Conservation (phyloP, 1,140 invertebrate species). For the Drosophila subobscura region DNA sequence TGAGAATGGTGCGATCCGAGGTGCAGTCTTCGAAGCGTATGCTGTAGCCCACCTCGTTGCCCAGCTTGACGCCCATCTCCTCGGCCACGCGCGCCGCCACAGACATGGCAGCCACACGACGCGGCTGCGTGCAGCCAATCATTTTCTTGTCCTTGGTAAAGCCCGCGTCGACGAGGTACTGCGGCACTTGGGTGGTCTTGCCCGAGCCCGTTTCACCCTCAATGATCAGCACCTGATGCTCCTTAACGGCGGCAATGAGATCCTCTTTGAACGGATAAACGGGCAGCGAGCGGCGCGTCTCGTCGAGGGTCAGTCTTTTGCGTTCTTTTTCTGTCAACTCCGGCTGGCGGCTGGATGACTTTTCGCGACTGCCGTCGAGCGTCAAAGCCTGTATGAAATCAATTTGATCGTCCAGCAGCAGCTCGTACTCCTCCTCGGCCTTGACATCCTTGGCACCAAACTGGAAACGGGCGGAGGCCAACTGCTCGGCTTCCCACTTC, state of each 20-base stretch:
- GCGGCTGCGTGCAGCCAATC: constrained; percentile 97
- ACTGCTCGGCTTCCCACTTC: constrained; percentile 99
- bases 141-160: constrained; percentile 93
- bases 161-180: constrained; percentile 97
- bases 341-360: constrained; percentile 84
- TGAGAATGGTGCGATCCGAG: constrained; percentile 97
- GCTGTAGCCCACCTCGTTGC: constrained; percentile 99
- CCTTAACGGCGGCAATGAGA: constrained; percentile 93
- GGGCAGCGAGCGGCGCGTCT: constrained; percentile 96
- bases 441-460: constrained; percentile 94
- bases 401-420: constrained; percentile 97
- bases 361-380: constrained; percentile 91
- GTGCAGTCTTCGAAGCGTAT: constrained; percentile 99
- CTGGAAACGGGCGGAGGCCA: constrained; percentile 94
- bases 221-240: constrained; percentile 97
- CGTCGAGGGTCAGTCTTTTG: constrained; percentile 93
- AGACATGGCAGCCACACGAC: constrained; percentile 99
- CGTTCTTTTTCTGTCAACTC: constrained; percentile 88
- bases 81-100: constrained; percentile 99
- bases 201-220: constrained; percentile 99
- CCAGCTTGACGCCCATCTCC: constrained; percentile 99
- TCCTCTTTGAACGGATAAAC: constrained; percentile 97
- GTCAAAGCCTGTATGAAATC: constrained; percentile 98
- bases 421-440: constrained; percentile 93
- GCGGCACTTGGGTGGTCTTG: constrained; percentile 99